Conservation (phyloP, 2,888 invertebrate genomes). For the Steinernema hermaphroditum region DNA sequence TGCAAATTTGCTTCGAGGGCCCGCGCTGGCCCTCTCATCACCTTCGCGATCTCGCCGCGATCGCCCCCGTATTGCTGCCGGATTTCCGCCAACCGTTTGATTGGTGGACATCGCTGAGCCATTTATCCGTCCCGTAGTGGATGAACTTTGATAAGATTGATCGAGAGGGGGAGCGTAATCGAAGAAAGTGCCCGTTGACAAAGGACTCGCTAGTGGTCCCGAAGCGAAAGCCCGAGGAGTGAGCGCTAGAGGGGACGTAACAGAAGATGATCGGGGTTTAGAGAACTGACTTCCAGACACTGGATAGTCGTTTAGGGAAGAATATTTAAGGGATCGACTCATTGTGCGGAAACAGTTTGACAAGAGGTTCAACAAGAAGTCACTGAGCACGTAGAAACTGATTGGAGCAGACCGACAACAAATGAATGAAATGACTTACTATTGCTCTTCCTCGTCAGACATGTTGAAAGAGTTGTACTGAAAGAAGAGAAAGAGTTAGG, state of each 20-base stretch:
- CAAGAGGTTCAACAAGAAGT: background rate
- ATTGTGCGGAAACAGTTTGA: background rate
- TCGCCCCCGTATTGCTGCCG: background rate
- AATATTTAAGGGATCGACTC: slow-evolving; percentile 22
- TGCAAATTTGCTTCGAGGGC: background rate
- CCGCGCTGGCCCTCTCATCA: background rate
- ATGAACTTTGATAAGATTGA: slow-evolving; percentile 21
- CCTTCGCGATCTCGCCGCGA: background rate
- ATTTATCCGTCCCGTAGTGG: background rate
- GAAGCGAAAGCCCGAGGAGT: background rate
- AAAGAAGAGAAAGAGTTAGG: slow-evolving; percentile 14
- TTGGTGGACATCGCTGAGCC: slow-evolving; percentile 1
- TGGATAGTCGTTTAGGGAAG: slow-evolving; percentile 7
- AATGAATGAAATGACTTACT: slow-evolving; percentile 13
- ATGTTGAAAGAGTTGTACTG: slow-evolving; percentile 22
- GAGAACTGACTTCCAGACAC: background rate
- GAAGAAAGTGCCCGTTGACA: slow-evolving; percentile 1
- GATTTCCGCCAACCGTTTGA: background rate
- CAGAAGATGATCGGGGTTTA: slow-evolving; percentile 1
- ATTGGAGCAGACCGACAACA: background rate
- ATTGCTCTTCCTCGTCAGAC: slow-evolving; percentile 29
- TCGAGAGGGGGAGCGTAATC: slow-evolving; percentile 6
- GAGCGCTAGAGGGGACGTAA: background rate
- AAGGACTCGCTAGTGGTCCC: background rate
- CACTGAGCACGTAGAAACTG: no score